These are phyloP conservation scores for Catamblyrhynchus diadema DNA, from an alignment of 2,797 vertebrate species.

Conservation along the genomic window DNA sequence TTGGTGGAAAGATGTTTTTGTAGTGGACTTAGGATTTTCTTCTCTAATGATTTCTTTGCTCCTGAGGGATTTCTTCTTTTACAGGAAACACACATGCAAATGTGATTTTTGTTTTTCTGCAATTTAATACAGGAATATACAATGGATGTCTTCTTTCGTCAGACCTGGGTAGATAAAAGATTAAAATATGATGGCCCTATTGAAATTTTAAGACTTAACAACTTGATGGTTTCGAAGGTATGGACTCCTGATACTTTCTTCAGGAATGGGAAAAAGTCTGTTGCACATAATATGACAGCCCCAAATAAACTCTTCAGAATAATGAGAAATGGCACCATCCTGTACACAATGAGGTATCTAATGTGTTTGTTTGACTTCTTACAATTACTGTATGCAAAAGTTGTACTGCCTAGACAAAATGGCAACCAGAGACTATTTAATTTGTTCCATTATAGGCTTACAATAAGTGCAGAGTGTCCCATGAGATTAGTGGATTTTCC, in stretches of 20 bases:
- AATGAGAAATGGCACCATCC: slow-evolving; percentile 98
- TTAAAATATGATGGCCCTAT: slow-evolving; percentile 92
- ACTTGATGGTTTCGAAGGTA: slow-evolving; percentile 98
- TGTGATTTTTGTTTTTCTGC: slow-evolving; percentile 50
- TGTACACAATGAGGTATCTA: slow-evolving; percentile 95
- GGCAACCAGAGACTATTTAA: slow-evolving; percentile 58
- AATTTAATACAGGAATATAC: slow-evolving; percentile 90
- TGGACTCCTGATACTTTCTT: slow-evolving; percentile 99
- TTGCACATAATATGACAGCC: slow-evolving; percentile 98
- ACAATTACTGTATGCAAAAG: slow-evolving; percentile 49
- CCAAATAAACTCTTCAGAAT: slow-evolving; percentile 98
- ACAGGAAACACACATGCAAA: not conserved
- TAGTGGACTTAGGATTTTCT: slow-evolving; percentile 35
- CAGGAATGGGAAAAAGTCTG: slow-evolving; percentile 96
- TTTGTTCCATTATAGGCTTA: slow-evolving; percentile 85
- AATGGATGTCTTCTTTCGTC: slow-evolving; percentile 99
- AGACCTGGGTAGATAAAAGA: slow-evolving; percentile 96
- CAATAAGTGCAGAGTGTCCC: slow-evolving; percentile 95
- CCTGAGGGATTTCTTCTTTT: not conserved
- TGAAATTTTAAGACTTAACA: slow-evolving; percentile 96
- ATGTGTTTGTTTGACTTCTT: slow-evolving; percentile 2
- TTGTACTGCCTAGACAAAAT: slow-evolving; percentile 54
- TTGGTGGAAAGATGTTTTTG: slow-evolving; percentile 23
- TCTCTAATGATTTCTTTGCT: slow-evolving; percentile 23
- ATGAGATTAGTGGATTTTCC: slow-evolving; percentile 98